Evolutionary conservation across 2,888 invertebrate genomes (phyloP).

Genomic region (Sericinus montela): DNA sequence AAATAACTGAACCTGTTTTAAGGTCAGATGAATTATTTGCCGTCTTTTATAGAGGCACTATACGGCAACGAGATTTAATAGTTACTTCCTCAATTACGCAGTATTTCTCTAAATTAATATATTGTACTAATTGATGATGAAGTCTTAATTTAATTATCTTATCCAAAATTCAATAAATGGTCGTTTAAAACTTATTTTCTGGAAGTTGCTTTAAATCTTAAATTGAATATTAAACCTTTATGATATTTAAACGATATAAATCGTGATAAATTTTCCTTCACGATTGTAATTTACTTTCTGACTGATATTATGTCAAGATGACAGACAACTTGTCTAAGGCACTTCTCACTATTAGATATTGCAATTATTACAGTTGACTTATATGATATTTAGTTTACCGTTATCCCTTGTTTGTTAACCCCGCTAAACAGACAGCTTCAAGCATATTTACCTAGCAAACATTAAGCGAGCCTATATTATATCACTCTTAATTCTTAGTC

Average conservation of each 20-base stretch:
- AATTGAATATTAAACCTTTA: not conserved
- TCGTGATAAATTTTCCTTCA: conserved; percentile 16
- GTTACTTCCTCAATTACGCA: conserved; percentile 3
- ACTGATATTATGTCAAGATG: conserved; percentile 8
- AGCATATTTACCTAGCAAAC: no score
- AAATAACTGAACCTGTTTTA: no score
- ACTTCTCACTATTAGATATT: not conserved
- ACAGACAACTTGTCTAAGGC: conserved; percentile 2
- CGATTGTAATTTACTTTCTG: conserved; percentile 6
- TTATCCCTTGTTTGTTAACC: no score
- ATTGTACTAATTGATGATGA: not conserved
- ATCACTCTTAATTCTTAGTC: no score
- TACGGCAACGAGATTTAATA: no score
- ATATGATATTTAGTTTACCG: no score
- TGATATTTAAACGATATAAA: not conserved
- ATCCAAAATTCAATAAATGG: not conserved
- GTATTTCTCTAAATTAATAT: not conserved
- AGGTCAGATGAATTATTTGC: no score
- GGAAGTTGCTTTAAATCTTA: not conserved
- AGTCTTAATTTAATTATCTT: not conserved
- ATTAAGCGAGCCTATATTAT: no score
- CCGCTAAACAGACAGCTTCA: no score
- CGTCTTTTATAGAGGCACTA: no score
- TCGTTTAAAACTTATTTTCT: not conserved
- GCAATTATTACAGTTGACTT: not conserved